Evolutionary conservation across 2,888 invertebrate genomes (phyloP), one percentile per base, ranked within the genome.

Genomic region (Hecatera dysodea): DNA sequence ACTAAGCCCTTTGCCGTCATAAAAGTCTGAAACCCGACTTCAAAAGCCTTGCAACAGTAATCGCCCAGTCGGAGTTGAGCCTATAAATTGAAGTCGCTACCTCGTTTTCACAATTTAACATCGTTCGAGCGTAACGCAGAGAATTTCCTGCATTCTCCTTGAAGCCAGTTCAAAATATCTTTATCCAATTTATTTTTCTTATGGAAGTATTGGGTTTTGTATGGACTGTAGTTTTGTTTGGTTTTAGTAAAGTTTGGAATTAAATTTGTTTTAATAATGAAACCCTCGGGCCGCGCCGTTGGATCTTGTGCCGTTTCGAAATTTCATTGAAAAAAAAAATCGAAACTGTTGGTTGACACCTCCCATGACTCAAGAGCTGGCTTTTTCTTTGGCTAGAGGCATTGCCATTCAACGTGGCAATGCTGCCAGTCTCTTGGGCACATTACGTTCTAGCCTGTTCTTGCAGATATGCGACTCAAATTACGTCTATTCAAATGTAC

Each of bases 151-250:
- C 81, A 84, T 81, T 86, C 71, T 83, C 78, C 83, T 75, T 78
- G 86, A 83, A 86, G 79, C 87, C 85, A 72, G 90, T 91, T 91
- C 88, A 89, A 90, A 93, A 93, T 92, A 93, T 92, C 90, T 89
- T 90, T 88, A 92, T 91, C 91, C 91, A 91, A 92, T 93, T 92
- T 91, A 89, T 76, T 75, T 82, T 85, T 84, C 63, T 79, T 50
- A 50, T 53, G 33, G 19, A 50, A 65, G 53, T 55, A 46, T 19
- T 60, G 29, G 42, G 61, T 53, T 81, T 72, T 60, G 65, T 62
- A 22, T 57, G 33, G n/a, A 29, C 42, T 46, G 57, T 59, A 46
- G 48, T 24, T 53, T 22, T 63, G 52, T 69, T 33, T 39, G n/a
- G 6, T 44, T 78, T n/a, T 17, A 12, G 24, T 17, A 7, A 27